phyloP scores from a whole-genome alignment of 2,797 vertebrate species.

The Muscicapa comitata region DNA sequence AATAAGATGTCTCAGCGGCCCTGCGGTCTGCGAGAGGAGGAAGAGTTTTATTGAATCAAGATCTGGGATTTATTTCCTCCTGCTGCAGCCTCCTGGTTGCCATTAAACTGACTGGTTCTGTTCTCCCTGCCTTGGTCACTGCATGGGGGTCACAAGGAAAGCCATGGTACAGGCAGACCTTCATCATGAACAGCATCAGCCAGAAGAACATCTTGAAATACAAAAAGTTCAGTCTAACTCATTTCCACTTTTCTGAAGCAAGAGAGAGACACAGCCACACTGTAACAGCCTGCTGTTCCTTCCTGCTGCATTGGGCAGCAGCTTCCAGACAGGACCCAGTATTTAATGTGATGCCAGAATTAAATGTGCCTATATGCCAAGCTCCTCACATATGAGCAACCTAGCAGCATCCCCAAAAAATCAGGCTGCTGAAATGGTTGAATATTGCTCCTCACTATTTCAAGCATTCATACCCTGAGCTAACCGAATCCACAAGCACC shows the following conservation, averaged over 20 bases:
- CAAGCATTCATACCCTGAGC: fast-evolving
- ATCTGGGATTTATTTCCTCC: neutral
- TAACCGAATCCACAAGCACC: neutral
- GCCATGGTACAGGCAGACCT: neutral
- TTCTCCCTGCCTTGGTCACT: neutral
- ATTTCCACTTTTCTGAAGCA: neutral
- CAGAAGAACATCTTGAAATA: neutral
- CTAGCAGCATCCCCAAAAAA: neutral
- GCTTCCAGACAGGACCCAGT: neutral
- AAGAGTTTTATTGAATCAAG: neutral
- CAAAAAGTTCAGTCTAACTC: neutral
- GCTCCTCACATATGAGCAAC: neutral
- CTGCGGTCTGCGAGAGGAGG: neutral
- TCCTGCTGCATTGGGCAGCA: neutral
- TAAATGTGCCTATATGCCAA: neutral
- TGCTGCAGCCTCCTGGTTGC: fast-evolving
- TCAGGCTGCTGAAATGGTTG: neutral
- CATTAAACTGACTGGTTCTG: neutral
- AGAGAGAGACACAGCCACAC: fast-evolving
- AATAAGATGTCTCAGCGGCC: neutral
- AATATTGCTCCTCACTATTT: neutral
- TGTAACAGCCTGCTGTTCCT: neutral
- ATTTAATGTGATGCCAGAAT: neutral
- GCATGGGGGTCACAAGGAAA: neutral
- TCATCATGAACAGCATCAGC: neutral